Base-by-base conservation (phyloP, 2,797 vertebrate species). In the Malacoctenus gilli region DNA sequence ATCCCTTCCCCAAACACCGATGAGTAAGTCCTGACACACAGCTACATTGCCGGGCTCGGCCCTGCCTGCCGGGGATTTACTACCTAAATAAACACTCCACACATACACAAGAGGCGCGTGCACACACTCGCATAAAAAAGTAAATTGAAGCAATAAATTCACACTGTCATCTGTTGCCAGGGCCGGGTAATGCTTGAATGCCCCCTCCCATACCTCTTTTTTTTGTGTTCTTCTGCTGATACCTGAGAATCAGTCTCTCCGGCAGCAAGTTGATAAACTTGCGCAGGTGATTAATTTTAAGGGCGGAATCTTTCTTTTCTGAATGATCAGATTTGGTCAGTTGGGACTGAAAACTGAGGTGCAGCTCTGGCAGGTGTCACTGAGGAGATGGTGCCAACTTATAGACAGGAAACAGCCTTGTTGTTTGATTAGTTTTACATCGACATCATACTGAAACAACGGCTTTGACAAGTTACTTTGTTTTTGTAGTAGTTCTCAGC, bases 1-100 rank as follows among this genome's bases (percentile, higher is more conserved):
- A 91, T 89, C 86, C 74, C 60, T 73, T 84, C 86, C 80, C 75
- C 84, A 90, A 91, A 89, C 87, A 87, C 62, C 23, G 65, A 87
- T 85, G 75, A 80, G 76, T 78, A 77, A 86, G 82, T 89, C 82
- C 75, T 86, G 88, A 90, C 85, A 87, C 73, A 79, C 66, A 61
- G 70, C 55, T 71, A 66, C 70, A 75, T 40, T 59, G 69, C 62
- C 58, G 70, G 65, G 66, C 76, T 79, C 59, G 25, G 75, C 39
- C 61, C 46, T 67, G 83, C 78, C 79, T 75, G 68, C 67, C 32
- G 40, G 57, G 72, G 82, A 86, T 85, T 87, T 87, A 84, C 79
- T 80, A 47, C 62, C 76, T 76, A 89, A 88, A 87, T 78, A 91
- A 87, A 79, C 68, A 59, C 43, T 25, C 15, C 11, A 15, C 50